Conservation (phyloP, 2,888 invertebrate species). For the Melinopterus prodromus region DNA sequence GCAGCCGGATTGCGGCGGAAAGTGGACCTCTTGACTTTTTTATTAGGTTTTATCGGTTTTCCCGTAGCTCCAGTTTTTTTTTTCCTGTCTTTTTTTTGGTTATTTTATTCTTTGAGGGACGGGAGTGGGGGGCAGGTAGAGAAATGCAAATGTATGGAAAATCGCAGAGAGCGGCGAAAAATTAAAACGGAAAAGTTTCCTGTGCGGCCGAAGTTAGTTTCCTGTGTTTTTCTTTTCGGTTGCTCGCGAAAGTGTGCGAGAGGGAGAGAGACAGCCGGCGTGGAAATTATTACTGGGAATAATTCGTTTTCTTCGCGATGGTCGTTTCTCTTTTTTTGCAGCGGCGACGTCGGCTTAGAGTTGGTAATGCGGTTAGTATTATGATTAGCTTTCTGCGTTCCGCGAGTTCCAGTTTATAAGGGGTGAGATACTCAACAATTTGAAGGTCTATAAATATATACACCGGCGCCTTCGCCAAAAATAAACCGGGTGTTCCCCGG, state of each 20-base stretch:
- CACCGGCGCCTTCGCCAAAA: too few species aligned
- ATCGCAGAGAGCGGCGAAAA: not conserved
- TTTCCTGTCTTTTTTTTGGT: not conserved
- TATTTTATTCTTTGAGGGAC: not conserved
- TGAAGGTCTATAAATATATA: too few species aligned
- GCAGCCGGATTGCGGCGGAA: not conserved
- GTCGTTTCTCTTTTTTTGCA: not conserved
- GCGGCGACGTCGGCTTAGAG: not conserved
- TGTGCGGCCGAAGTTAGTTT: not conserved
- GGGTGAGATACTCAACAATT: too few species aligned
- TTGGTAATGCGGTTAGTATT: not conserved
- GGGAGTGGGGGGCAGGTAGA: not conserved
- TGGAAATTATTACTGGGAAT: not conserved
- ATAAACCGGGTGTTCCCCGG: too few species aligned
- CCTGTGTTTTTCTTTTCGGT: not conserved
- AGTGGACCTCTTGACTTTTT: constrained; percentile 4
- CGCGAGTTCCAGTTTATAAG: too few species aligned
- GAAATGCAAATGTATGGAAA: not conserved
- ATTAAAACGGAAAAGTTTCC: constrained; percentile 4
- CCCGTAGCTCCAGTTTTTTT: not conserved
- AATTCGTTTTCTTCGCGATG: too few species aligned
- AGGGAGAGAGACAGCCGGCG: not conserved
- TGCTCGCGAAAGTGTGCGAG: too few species aligned
- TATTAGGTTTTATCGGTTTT: not conserved
- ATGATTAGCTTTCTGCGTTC: too few species aligned